Percentiles rank a stretch among this genome's conserved stretches.
phyloP scores from a whole-genome alignment of 2,797 vertebrate genomes.

The Neosalanx taihuensis region DNA sequence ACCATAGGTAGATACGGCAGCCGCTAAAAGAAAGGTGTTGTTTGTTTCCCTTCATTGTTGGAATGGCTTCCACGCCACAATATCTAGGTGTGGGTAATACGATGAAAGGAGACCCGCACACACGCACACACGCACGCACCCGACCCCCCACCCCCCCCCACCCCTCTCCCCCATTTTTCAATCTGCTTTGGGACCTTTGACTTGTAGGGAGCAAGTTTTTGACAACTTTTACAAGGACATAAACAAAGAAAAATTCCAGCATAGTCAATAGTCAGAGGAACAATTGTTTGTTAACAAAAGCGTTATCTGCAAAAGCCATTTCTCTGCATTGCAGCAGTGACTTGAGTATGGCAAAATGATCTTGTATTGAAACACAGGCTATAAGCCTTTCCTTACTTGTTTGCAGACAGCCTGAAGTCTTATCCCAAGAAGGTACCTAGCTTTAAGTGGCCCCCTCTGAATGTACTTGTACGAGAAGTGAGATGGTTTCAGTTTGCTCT shows the following conservation, averaged over 20 bases:
- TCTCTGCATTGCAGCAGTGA: too few relatives aligned
- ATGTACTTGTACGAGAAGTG: conserved; percentile 46
- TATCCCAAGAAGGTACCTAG: conserved; percentile 14
- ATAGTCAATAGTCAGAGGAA: too few relatives aligned
- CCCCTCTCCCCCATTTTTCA: conserved; percentile 33
- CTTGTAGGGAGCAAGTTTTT: conserved; percentile 26
- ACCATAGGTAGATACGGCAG: conserved; percentile 51
- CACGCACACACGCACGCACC: not conserved
- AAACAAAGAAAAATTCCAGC: not conserved
- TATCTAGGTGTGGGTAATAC: conserved; percentile 59
- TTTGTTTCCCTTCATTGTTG: conserved; percentile 62
- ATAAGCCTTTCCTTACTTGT: conserved; percentile 5
- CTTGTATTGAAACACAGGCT: not conserved
- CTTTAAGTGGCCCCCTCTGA: conserved; percentile 41
- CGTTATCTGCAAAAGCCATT: too few relatives aligned
- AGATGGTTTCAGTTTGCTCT: conserved; percentile 60
- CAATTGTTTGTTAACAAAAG: too few relatives aligned
- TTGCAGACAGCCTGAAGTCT: not conserved
- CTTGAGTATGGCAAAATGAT: not conserved
- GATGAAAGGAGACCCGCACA: conserved; percentile 61
- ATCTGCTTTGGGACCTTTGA: conserved; percentile 42
- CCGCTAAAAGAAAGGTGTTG: conserved; percentile 44
- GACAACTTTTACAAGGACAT: conserved; percentile 46
- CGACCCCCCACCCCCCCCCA: too few relatives aligned
- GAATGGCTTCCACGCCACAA: conserved; percentile 62